These are phyloP conservation scores for Temnothorax nylanderi DNA, from an alignment of 1,140 invertebrate genomes.

Conservation along the genomic window DNA sequence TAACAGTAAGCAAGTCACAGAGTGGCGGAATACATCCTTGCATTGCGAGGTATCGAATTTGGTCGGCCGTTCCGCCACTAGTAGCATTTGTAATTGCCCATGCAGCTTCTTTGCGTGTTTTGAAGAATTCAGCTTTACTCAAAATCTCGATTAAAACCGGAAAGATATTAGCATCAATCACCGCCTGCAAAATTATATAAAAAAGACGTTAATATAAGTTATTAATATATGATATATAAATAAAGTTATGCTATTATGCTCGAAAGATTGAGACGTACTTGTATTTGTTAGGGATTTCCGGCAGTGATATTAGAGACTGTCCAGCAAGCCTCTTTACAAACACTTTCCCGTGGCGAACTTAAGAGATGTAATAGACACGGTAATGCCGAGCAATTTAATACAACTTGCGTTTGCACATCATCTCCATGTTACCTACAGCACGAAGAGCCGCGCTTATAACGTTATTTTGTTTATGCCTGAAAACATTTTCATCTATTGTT, in stretches of 20 bases:
- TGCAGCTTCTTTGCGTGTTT: conserved; percentile 97
- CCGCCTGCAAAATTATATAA: conserved; percentile 89
- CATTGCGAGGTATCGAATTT: conserved; percentile 91
- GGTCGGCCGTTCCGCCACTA: conserved; percentile 96
- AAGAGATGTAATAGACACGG: conserved; percentile 94
- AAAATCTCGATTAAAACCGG: conserved; percentile 96
- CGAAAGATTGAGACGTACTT: conserved; percentile 85
- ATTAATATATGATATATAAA: background rate
- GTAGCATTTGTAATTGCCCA: conserved; percentile 99
- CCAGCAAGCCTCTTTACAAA: conserved; percentile 99
- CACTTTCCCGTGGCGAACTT: conserved; percentile 92
- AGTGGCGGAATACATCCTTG: conserved; percentile 96
- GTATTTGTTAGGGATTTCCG: conserved; percentile 97
- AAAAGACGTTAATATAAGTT: conserved; percentile 49
- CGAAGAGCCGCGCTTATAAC: conserved; percentile 98
- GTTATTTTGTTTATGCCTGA: conserved; percentile 94
- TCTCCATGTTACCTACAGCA: conserved; percentile 99
- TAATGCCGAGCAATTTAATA: conserved; percentile 96
- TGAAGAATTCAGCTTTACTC: conserved; percentile 97
- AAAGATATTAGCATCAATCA: conserved; percentile 98
- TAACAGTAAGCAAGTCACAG: conserved; percentile 97
- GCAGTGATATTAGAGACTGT: conserved; percentile 99
- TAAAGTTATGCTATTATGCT: background rate
- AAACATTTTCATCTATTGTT: conserved; percentile 38
- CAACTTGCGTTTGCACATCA: conserved; percentile 98